These are phyloP conservation scores for Etheostoma perlongum DNA, from an alignment of 2,797 vertebrate genomes.

Conservation along the genomic window DNA sequence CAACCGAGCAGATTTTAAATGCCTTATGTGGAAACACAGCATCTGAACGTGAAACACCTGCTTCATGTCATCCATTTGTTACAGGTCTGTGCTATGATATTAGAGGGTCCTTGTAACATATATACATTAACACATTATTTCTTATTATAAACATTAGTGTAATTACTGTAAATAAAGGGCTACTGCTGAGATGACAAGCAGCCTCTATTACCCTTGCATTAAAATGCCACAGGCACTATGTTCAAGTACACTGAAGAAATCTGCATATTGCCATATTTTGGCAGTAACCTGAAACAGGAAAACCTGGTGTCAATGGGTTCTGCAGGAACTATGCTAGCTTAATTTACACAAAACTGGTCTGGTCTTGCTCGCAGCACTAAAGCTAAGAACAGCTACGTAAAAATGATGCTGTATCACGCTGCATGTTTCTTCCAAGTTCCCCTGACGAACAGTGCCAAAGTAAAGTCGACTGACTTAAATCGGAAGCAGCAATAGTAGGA, in stretches of 20 bases:
- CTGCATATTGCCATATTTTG: background rate
- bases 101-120: background rate
- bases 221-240: background rate
- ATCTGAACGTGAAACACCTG: constrained; percentile 19
- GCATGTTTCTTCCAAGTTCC: background rate
- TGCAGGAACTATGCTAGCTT: background rate
- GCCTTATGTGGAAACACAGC: background rate
- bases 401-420: background rate
- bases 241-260: background rate
- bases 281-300: background rate
- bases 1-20: constrained; percentile 14
- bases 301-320: background rate
- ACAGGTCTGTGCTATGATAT: constrained; percentile 8
- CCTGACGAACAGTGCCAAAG: background rate
- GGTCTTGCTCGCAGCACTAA: background rate
- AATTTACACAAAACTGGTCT: background rate
- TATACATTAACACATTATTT: constrained; percentile 32
- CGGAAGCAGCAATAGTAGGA: background rate
- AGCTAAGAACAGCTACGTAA: background rate
- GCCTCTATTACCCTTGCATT: background rate
- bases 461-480: background rate
- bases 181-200: constrained; percentile 19
- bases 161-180: constrained; percentile 33
- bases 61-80: constrained; percentile 23
- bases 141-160: constrained; percentile 19